Evolutionary conservation across 2,888 invertebrate genomes (phyloP).

Genomic region (Bembecia ichneumoniformis): DNA sequence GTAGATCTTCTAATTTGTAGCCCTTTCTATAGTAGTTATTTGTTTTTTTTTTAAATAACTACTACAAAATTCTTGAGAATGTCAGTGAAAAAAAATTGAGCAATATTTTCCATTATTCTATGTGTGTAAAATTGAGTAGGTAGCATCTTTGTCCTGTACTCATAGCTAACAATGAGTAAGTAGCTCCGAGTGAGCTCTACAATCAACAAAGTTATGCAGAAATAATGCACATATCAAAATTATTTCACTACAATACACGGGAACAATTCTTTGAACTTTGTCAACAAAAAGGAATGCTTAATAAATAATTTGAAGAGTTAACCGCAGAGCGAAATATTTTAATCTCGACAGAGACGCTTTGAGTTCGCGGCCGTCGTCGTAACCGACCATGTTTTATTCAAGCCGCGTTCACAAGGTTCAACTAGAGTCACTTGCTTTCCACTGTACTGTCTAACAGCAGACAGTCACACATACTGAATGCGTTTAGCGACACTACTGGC

Average conservation of each 20-base stretch:
- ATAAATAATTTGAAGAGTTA: conserved; percentile 60
- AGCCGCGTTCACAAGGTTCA: conserved; percentile 33
- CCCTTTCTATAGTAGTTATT: too few relatives aligned
- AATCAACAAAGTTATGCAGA: neutral
- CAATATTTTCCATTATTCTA: too few relatives aligned
- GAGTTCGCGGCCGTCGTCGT: conserved; percentile 43
- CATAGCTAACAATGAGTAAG: too few relatives aligned
- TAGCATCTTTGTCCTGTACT: too few relatives aligned
- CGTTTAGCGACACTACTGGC: neutral
- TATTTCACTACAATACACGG: conserved; percentile 9
- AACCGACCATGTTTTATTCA: conserved; percentile 51
- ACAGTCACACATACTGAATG: neutral
- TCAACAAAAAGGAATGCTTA: conserved; percentile 31
- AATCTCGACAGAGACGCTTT: conserved; percentile 51
- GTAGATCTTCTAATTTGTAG: too few relatives aligned
- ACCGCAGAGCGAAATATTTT: conserved; percentile 58
- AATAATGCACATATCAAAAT: neutral
- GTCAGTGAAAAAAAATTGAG: too few relatives aligned
- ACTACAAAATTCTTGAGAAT: too few relatives aligned
- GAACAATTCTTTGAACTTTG: conserved; percentile 26
- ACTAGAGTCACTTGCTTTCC: conserved; percentile 15
- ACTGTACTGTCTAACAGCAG: neutral
- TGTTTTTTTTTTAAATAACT: too few relatives aligned
- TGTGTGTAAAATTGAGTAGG: too few relatives aligned
- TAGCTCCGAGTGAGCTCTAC: too few relatives aligned